These are phyloP conservation scores for Rallus limicola DNA, from an alignment of 2,113 vertebrate species.

Conservation along the genomic window DNA sequence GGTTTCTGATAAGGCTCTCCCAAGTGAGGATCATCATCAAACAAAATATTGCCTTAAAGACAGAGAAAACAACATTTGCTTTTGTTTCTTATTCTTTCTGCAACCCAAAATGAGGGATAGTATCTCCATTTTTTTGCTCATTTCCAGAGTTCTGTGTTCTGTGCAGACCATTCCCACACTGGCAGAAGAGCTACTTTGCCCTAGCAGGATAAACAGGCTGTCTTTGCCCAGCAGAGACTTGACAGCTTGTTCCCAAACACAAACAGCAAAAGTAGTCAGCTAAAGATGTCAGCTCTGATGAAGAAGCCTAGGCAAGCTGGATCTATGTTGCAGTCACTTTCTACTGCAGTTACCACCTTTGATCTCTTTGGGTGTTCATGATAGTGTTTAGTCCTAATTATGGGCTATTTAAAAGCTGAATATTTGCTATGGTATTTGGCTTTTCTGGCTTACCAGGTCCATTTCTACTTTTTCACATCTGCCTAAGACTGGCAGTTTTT, in stretches of 20 bases:
- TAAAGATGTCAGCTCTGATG: not conserved
- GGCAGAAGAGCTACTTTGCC: not conserved
- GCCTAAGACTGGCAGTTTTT: not conserved
- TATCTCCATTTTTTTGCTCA: not conserved
- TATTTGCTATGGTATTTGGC: not conserved
- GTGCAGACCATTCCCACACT: not conserved
- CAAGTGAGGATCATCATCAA: not conserved
- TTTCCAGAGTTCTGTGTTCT: not conserved
- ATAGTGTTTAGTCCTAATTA: conserved; percentile 13
- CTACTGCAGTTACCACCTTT: not conserved
- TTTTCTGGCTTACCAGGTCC: not conserved
- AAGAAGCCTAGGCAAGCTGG: not conserved
- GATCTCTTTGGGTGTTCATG: not conserved
- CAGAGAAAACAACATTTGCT: not conserved
- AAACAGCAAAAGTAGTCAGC: not conserved
- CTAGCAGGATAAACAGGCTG: not conserved
- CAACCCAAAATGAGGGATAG: not conserved
- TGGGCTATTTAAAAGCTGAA: not conserved
- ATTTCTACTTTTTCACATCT: not conserved
- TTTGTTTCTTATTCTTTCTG: not conserved
- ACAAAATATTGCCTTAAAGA: not conserved
- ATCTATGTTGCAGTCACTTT: not conserved
- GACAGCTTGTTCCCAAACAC: not conserved
- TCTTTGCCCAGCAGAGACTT: not conserved
- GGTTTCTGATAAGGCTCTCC: not conserved